Evolutionary conservation across 2,113 vertebrate genomes (phyloP), one percentile per base, ranked within the genome.

Genomic region (Platichthys stellatus): DNA sequence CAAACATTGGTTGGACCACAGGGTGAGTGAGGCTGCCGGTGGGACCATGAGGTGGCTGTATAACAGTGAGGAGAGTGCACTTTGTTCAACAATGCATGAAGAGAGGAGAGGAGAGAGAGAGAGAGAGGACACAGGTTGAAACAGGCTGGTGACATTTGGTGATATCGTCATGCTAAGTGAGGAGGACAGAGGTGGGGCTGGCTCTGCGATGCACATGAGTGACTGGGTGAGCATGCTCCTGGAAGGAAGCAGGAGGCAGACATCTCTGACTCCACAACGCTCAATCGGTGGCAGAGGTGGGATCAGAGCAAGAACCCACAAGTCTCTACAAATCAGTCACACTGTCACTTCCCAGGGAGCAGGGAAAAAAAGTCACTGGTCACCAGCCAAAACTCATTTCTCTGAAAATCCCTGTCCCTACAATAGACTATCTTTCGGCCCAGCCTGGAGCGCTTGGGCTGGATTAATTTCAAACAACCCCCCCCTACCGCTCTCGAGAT

Each of bases 111-210:
- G 67, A 61, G 40, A 51, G 58, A 23, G 63, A 63, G 63, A 65
- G 31, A 67, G 45, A 63, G 67, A 66, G 72, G 17, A 43, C 56
- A 85, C 23, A 74, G 53, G 80, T 79, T 82, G 81, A 86, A 76
- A 88, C 81, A 83, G 80, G 69, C 78, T 81, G 69, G 80, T 90
- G 91, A 89, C 83, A 83, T 85, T 82, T 87, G 87, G 81, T 90
- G 89, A 89, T 76, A 72, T 87, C 74, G 70, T 91, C 93, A 93
- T 94, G 93, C 92, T 90, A 86, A 85, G 85, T 84, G 83, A 86
- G 84, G 83, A 70, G 76, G 76, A 88, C 84, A 86, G 78, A 81
- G 81, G 89, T 86, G 90, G 84, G 60, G 82, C 73, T 76, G 88
- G 81, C 66, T 80, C 62, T 2, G 83, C 72, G 84, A 94, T 93